phyloP scores from a whole-genome alignment of 1,140 invertebrate genomes.

The Metaphire vulgaris region DNA sequence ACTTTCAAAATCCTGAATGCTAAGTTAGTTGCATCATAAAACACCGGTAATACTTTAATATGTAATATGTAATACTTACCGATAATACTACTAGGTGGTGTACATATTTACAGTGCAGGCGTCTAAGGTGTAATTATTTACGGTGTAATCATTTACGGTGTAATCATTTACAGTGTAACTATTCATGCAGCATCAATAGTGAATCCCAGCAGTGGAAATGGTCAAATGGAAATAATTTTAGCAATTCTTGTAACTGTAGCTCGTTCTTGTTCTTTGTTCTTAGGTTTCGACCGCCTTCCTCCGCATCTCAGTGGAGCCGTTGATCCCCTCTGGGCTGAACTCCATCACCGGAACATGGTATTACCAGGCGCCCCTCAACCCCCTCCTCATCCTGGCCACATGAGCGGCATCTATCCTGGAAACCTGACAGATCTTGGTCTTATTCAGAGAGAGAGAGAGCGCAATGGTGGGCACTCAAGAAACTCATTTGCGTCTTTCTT shows the following conservation, averaged over 20 bases:
- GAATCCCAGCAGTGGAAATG: too few species aligned
- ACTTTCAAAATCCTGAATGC: background rate
- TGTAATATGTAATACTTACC: background rate
- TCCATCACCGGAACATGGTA: conserved; percentile 64
- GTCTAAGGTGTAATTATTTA: too few species aligned
- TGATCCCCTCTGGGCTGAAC: conserved; percentile 84
- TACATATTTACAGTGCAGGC: too few species aligned
- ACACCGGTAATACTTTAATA: background rate
- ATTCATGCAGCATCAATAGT: too few species aligned
- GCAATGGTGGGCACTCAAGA: too few species aligned
- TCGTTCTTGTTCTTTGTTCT: background rate
- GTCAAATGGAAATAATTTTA: too few species aligned
- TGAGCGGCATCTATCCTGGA: conserved; percentile 59
- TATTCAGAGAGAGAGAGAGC: conserved; percentile 63
- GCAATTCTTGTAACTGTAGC: too few species aligned
- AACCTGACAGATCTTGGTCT: conserved; percentile 63
- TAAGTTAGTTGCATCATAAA: background rate
- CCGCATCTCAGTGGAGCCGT: conserved; percentile 52
- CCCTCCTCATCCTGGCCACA: conserved; percentile 58
- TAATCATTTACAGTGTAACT: too few species aligned
- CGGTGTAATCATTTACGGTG: too few species aligned
- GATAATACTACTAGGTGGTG: too few species aligned
- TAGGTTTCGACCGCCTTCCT: conserved; percentile 44
- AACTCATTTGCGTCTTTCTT: too few species aligned
- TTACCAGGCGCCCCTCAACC: conserved; percentile 30